phyloP scores from a whole-genome alignment of 2,797 vertebrate species.

The Momotus momota region DNA sequence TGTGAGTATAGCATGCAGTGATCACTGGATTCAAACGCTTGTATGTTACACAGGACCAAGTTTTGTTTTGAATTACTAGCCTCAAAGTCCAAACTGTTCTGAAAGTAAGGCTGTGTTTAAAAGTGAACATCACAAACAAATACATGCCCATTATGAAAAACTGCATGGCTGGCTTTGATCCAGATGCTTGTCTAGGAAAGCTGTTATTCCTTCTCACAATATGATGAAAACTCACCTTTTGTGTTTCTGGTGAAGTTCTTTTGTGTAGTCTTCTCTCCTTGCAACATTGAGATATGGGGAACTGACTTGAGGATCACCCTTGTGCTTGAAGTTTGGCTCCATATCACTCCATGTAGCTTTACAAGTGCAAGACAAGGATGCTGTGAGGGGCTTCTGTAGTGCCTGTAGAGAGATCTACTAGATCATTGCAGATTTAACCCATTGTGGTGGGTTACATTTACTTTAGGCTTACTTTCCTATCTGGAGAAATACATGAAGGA shows the following conservation, averaged over 20 bases:
- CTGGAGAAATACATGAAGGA: background rate
- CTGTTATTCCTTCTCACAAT: background rate
- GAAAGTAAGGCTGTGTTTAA: background rate
- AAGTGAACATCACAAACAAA: background rate
- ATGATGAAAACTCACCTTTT: background rate
- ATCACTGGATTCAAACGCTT: background rate
- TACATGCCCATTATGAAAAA: background rate
- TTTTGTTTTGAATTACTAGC: background rate
- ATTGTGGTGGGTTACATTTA: background rate
- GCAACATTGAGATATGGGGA: background rate
- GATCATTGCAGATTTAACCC: background rate
- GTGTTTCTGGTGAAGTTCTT: background rate
- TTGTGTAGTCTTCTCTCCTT: background rate
- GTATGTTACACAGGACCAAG: background rate
- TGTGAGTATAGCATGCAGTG: background rate
- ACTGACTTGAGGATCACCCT: background rate
- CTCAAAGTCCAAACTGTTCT: background rate
- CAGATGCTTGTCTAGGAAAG: background rate
- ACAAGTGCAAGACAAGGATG: background rate
- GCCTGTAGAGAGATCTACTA: too few species aligned
- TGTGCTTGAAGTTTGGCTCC: background rate
- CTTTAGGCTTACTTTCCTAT: background rate
- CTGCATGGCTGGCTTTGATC: background rate
- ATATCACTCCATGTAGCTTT: background rate
- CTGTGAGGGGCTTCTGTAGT: background rate